Evolutionary conservation across 1,140 invertebrate genomes (phyloP).

Genomic region (Drosophila nannoptera): DNA sequence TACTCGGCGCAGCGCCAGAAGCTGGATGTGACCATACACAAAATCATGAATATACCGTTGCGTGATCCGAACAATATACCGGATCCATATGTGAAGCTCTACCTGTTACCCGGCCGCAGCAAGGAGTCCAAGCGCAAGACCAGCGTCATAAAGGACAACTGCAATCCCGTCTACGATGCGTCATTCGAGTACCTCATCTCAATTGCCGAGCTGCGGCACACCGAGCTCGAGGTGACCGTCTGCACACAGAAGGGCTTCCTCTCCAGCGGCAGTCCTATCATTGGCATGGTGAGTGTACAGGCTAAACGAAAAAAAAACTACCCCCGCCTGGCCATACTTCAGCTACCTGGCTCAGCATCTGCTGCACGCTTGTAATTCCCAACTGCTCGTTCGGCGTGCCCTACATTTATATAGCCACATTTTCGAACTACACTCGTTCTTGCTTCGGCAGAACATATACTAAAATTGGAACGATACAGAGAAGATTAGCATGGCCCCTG

Average conservation of each 20-base stretch:
- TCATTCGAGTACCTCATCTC: constrained; percentile 92
- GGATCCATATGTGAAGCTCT: constrained; percentile 96
- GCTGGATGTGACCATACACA: constrained; percentile 90
- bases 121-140: constrained; percentile 96
- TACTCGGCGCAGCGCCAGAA: constrained; percentile 91
- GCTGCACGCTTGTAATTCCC: constrained; percentile 45
- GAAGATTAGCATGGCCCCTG: constrained; percentile 95
- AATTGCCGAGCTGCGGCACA: constrained; percentile 85
- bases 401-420: constrained; percentile 40
- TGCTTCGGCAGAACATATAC: constrained; percentile 88
- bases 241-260: constrained; percentile 91
- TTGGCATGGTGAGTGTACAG: constrained; percentile 84
- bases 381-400: constrained; percentile 15
- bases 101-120: constrained; percentile 91
- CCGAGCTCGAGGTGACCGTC: constrained; percentile 88
- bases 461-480: constrained; percentile 93
- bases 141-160: constrained; percentile 91
- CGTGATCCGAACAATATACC: constrained; percentile 93
- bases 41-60: constrained; percentile 92
- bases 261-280: constrained; percentile 86
- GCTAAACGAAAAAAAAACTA: not conserved
- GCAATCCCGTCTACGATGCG: constrained; percentile 94
- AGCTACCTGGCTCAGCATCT: constrained; percentile 11
- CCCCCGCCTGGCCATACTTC: constrained; percentile 16
- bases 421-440: constrained; percentile 79